Conservation (phyloP, 2,888 invertebrate species). For the Drosophila peninsularis region DNA sequence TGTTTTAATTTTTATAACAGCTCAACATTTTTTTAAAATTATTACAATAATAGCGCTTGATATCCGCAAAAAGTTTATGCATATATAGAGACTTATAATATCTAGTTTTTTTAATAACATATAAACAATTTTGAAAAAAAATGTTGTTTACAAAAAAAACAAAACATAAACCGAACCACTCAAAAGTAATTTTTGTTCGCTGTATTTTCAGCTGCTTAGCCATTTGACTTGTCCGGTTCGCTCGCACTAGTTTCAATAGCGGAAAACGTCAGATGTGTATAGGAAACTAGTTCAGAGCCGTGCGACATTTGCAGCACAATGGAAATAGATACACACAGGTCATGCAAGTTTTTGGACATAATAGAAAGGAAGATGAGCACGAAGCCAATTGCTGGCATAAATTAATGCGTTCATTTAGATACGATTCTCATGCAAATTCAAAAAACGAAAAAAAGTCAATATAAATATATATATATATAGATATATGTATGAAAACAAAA, state of each 20-base stretch:
- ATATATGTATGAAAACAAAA: slow-evolving; percentile 15
- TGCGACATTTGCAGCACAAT: slow-evolving; percentile 58
- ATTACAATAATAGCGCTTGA: no score
- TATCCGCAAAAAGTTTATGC: no score
- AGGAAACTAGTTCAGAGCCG: slow-evolving; percentile 71
- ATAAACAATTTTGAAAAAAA: no score
- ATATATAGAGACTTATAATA: no score
- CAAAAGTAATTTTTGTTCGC: not conserved
- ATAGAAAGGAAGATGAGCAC: slow-evolving; percentile 64
- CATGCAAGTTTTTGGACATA: slow-evolving; percentile 65
- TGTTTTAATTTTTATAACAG: no score
- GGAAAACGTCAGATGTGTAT: slow-evolving; percentile 11
- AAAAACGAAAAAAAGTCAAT: slow-evolving; percentile 35
- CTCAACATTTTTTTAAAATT: no score
- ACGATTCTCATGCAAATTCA: slow-evolving; percentile 79
- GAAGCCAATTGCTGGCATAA: slow-evolving; percentile 75
- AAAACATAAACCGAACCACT: not conserved
- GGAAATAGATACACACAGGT: slow-evolving; percentile 66
- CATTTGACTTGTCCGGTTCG: not conserved
- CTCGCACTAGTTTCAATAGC: slow-evolving; percentile 3
- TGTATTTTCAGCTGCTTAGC: not conserved
- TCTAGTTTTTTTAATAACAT: no score
- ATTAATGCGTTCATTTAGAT: slow-evolving; percentile 78
- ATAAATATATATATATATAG: slow-evolving; percentile 4
- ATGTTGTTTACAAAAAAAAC: no score